Base-by-base conservation (phyloP, 2,888 invertebrate species). In the Volucella zonaria region DNA sequence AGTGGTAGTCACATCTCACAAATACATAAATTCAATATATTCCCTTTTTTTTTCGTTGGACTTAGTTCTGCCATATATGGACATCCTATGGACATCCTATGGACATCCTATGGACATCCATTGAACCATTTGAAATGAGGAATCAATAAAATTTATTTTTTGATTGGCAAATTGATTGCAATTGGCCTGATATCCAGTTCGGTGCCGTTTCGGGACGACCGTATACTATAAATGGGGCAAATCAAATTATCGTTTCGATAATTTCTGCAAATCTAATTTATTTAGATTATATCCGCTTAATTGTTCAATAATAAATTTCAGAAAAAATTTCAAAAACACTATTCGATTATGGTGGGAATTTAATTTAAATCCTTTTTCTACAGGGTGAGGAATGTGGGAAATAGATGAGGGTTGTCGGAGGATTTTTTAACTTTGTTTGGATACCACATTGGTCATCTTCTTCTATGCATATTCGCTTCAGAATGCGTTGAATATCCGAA, bases 121-220 rank as follows among this genome's bases (percentile, higher is more conserved):
- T 23, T 73, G 79, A 79, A 74, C 40, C 52, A 14, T 74, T 47
- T 18, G 43, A 66, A 73, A 79, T 79, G 62, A 79, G 66, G 77
- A 77, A 77, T 82, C 78, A 78, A 82, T 82, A 73, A 62, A 77
- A 79, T 54, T 56, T 79, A 23, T 58, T 47, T 77, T 68, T 58
- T 75, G 74, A 83, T 79, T 74, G 64, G 40, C 52, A 83, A 79
- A 83, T 74, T 83, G 79, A 79, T 79, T 79, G 56, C 67, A 58
- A 66, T 68, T 47, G 62, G 49, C 62, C 8, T 10, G 14, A 47
- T 14, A 23, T 10, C 51, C 52, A 9, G 15, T 40, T 47, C 18
- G 14, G 52, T 38, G n/a, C 56, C 54, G 38, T 49, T 70, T 51
- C 52, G 40, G 23, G 23, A 23, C 31, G 61, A n/a, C 18, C 18